phyloP scores from a whole-genome alignment of 2,888 invertebrate species.

The Cyaniris semiargus region DNA sequence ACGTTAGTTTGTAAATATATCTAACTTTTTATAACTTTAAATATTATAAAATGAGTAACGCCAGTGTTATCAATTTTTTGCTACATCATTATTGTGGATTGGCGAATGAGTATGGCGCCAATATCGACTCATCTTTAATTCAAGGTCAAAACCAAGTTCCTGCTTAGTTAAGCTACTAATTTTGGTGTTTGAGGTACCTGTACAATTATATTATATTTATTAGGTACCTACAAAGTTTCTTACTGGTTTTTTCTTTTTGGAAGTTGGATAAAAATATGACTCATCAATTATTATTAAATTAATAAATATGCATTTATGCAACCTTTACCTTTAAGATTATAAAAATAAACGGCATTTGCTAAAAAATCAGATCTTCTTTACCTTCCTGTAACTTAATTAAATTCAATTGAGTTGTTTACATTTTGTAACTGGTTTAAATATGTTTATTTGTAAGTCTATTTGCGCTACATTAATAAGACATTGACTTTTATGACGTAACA shows the following conservation, averaged over 20 bases:
- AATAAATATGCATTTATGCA: background rate
- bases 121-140: constrained; percentile 23
- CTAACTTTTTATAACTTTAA: background rate
- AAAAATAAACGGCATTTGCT: constrained; percentile 11
- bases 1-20: no score
- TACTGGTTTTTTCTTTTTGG: background rate
- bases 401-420: constrained; percentile 28
- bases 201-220: background rate
- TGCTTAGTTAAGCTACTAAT: constrained; percentile 2
- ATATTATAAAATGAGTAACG: background rate
- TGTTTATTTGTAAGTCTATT: constrained; percentile 2
- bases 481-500: constrained; percentile 2
- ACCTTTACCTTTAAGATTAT: constrained; percentile 9
- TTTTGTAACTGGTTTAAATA: constrained; percentile 19
- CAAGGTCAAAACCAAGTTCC: constrained; percentile 14
- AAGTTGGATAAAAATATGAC: background rate
- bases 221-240: background rate
- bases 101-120: constrained; percentile 4
- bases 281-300: background rate
- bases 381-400: constrained; percentile 26
- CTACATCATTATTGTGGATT: background rate
- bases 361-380: constrained; percentile 22
- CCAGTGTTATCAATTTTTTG: background rate
- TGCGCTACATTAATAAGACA: constrained; percentile 4
- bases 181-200: background rate